These are phyloP conservation scores for Rhyzopertha dominica DNA, from an alignment of 1,140 invertebrate species.

Conservation along the genomic window DNA sequence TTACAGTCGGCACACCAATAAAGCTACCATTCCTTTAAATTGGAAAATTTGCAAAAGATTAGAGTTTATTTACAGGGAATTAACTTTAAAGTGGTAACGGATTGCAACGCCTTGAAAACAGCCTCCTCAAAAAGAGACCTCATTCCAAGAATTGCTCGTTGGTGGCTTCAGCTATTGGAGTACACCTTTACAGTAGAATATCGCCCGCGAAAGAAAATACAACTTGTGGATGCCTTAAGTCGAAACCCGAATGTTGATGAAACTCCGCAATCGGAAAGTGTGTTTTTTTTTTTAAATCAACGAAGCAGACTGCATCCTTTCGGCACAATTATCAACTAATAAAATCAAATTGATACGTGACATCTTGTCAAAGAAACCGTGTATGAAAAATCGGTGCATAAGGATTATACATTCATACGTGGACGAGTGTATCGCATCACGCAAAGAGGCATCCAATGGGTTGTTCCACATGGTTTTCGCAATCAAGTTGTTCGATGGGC, in stretches of 20 bases:
- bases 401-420: slow-evolving; percentile 32
- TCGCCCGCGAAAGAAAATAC: slow-evolving; percentile 29
- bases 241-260: slow-evolving; percentile 19
- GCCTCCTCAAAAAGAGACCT: slow-evolving; percentile 28
- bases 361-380: slow-evolving; percentile 16
- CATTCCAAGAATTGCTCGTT: slow-evolving; percentile 32
- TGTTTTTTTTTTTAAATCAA: slow-evolving; percentile 7
- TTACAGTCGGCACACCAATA: slow-evolving; percentile 23
- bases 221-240: slow-evolving; percentile 37
- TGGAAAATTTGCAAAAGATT: slow-evolving; percentile 25
- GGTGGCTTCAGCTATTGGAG: slow-evolving; percentile 34
- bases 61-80: slow-evolving; percentile 22
- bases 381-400: slow-evolving; percentile 24
- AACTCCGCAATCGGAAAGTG: neutral
- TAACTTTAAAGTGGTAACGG: slow-evolving; percentile 27
- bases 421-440: slow-evolving; percentile 30
- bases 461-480: slow-evolving; percentile 35
- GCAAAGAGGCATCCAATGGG: slow-evolving; percentile 29
- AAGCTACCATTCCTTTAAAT: slow-evolving; percentile 42
- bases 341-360: slow-evolving; percentile 12
- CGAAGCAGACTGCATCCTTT: slow-evolving; percentile 18
- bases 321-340: slow-evolving; percentile 18
- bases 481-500: slow-evolving; percentile 31
- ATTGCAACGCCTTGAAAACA: slow-evolving; percentile 29
- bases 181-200: slow-evolving; percentile 33